phyloP scores from a whole-genome alignment of 2,113 vertebrate genomes.

The Anhinga rufa region DNA sequence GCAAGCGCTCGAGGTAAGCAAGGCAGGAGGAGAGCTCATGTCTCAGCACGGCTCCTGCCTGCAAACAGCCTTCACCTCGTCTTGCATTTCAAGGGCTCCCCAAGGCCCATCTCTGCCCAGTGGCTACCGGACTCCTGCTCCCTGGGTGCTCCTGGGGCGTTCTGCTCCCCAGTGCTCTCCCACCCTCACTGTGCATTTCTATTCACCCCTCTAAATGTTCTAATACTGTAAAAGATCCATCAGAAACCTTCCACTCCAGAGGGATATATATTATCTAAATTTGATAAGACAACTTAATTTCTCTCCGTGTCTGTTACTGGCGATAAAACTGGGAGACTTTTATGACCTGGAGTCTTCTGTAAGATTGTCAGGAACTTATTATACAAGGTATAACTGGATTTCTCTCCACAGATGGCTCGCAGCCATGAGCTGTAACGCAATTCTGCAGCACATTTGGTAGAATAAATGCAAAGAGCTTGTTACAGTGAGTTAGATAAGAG shows the following conservation, averaged over 20 bases:
- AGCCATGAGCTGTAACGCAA: conserved; percentile 77
- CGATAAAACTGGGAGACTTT: conserved; percentile 81
- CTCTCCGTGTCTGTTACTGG: conserved; percentile 79
- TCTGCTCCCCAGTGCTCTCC: neutral
- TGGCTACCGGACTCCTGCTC: rapidly evolving
- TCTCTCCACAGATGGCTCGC: conserved; percentile 78
- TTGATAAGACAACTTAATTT: conserved; percentile 85
- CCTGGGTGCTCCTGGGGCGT: neutral
- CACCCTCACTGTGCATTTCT: neutral
- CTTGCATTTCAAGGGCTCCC: neutral
- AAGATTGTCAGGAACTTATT: conserved; percentile 84
- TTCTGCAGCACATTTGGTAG: conserved; percentile 75
- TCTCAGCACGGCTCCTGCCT: neutral
- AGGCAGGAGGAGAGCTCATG: neutral
- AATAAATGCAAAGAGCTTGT: conserved; percentile 80
- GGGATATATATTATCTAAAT: conserved; percentile 83
- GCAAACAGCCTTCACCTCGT: neutral
- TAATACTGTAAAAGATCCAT: conserved; percentile 61
- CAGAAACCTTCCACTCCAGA: conserved; percentile 69
- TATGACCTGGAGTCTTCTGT: conserved; percentile 77
- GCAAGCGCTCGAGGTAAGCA: neutral
- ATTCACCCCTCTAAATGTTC: conserved; percentile 44
- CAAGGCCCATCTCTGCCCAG: neutral
- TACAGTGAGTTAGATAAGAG: conserved; percentile 75
- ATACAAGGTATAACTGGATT: conserved; percentile 84